Base-by-base conservation (phyloP, 2,797 vertebrate species). In the Cheracebus regulus region DNA sequence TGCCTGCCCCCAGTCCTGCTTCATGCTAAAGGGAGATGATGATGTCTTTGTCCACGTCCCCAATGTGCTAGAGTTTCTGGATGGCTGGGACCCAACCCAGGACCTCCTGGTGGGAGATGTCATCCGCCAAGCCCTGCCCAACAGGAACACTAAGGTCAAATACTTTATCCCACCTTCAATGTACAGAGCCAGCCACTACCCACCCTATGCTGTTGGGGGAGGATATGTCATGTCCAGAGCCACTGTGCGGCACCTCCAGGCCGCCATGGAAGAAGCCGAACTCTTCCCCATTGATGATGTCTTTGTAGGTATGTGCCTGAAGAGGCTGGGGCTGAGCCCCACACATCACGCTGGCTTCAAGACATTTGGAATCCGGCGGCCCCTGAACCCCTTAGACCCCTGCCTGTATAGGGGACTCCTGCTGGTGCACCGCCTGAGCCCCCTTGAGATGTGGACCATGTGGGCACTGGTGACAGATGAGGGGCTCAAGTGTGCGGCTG, bases 211-310 rank as follows among this genome's bases (percentile, higher is more conserved):
- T 0, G 99, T 99, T 2, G 99, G 99, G 0, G 99, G 99, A 0
- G 99, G 99, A 1, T 99, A 99, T 0, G 97, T 99, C 67, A 99
- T 99, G 99, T 99, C 99, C 1, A 98, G 98, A 50, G 97, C 87
- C 96, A 99, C 98, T 0, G 96, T 98, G 55, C 92, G 41, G 19
- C 98, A 20, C 33, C 98, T 99, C 70, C 98, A 92, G 26, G 76
- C 67, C 20, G 94, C 96, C 0, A 98, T 98, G 17, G 99, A 98
- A 94, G 95, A 44, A 48, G 97, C 1, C 0, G 98, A 99, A n/a
- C 98, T 99, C 86, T 99, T 99, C 95, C 99, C 99, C 2, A 99
- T 99, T 24, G 98, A 99, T 1, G 99, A 99, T 0, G 98, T 99
- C 90, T 99, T 99, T 94, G 99, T 99, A 85, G 99, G 99, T 9